A percentile compares a stretch with the other conserved stretches of the same genome.
These are phyloP conservation scores for Athrips mouffetella DNA, from an alignment of 2,888 invertebrate genomes.

Conservation along the genomic window DNA sequence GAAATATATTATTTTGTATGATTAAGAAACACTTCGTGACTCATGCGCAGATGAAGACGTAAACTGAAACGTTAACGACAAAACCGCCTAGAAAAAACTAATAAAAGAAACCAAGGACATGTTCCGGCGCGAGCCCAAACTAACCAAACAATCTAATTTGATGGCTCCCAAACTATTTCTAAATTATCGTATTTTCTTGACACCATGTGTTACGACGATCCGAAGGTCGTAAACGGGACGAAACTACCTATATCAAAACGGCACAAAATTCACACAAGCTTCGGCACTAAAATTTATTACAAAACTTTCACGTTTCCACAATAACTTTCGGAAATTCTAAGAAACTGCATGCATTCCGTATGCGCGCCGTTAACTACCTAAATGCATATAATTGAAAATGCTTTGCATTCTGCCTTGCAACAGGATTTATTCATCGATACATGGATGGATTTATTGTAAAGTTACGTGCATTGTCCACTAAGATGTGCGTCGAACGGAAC, in stretches of 20 bases:
- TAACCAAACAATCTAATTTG: conserved; percentile 27
- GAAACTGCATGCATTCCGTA: conserved; percentile 50
- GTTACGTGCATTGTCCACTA: conserved; percentile 63
- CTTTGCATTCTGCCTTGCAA: conserved; percentile 63
- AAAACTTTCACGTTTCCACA: conserved; percentile 27
- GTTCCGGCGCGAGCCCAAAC: conserved; percentile 15
- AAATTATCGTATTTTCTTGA: conserved; percentile 37
- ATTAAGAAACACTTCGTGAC: too few species aligned
- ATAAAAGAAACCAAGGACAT: conserved; percentile 14
- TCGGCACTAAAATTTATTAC: conserved; percentile 19
- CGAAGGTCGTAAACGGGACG: conserved; percentile 34
- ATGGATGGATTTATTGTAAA: conserved; percentile 65
- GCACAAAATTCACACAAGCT: conserved; percentile 1
- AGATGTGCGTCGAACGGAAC: conserved; percentile 40
- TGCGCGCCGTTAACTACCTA: conserved; percentile 63
- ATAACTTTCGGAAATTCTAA: conserved; percentile 36
- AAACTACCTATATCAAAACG: conserved; percentile 14
- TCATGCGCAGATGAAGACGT: neutral
- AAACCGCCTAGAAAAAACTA: conserved; percentile 8
- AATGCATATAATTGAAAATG: conserved; percentile 64
- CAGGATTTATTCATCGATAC: conserved; percentile 35
- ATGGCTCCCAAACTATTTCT: conserved; percentile 32
- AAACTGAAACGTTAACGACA: neutral
- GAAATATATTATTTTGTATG: too few species aligned
- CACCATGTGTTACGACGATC: conserved; percentile 39